Evolutionary conservation across 2,888 invertebrate species (phyloP).

Genomic region (Andrena trimmerana): DNA sequence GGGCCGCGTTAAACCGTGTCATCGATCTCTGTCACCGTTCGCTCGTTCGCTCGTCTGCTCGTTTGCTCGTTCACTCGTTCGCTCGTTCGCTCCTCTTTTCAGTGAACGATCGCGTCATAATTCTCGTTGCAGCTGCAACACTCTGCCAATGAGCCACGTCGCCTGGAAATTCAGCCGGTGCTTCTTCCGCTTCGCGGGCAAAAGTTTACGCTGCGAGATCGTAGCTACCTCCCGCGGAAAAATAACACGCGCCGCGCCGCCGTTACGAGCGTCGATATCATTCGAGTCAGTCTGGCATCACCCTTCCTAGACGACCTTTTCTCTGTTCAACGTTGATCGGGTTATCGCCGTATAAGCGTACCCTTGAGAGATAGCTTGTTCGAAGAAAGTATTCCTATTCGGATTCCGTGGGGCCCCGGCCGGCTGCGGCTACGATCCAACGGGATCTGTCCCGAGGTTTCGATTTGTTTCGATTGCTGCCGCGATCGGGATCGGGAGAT

Average conservation of each 20-base stretch:
- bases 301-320: conserved; percentile 1
- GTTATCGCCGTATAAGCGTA: conserved; percentile 4
- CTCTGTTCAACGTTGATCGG: conserved; percentile 11
- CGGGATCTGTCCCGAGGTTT: not conserved
- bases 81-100: not conserved
- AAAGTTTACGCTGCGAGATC: too few species aligned
- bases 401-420: not conserved
- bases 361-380: conserved; percentile 7
- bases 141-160: too few species aligned
- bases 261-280: not conserved
- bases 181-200: too few species aligned
- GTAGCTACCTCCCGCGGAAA: not conserved
- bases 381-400: conserved; percentile 20
- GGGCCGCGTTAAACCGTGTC: conserved; percentile 13
- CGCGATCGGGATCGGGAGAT: conserved; percentile 14
- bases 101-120: not conserved
- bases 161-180: too few species aligned
- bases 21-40: conserved; percentile 11
- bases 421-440: not conserved
- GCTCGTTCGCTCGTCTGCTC: not conserved
- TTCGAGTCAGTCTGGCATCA: not conserved
- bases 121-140: not conserved
- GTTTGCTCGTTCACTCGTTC: too few species aligned
- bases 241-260: not conserved
- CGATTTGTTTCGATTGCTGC: not conserved